Conservation (phyloP, 2,113 vertebrate species). For the Rhynchopsitta pachyrhyncha region DNA sequence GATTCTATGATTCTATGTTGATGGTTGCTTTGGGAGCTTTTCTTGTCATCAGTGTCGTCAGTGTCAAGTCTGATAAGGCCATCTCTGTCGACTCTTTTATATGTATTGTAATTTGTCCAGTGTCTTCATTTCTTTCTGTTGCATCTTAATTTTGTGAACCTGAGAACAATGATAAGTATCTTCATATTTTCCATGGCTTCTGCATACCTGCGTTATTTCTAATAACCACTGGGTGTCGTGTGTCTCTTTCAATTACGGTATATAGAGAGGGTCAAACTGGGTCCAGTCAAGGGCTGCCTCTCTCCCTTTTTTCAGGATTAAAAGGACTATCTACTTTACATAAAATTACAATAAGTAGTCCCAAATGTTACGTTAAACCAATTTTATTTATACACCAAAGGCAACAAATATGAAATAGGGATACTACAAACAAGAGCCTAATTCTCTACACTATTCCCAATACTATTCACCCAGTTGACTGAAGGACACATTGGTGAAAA, state of each 20-base stretch:
- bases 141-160: neutral
- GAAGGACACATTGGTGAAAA: neutral
- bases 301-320: neutral
- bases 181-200: neutral
- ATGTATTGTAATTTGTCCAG: neutral
- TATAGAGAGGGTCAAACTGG: neutral
- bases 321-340: neutral
- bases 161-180: neutral
- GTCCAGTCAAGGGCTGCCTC: neutral
- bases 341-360: neutral
- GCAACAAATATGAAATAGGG: neutral
- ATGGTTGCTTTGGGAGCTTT: neutral
- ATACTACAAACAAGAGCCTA: neutral
- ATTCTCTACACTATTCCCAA: neutral
- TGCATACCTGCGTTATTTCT: neutral
- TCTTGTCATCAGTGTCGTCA: rapidly evolving
- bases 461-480: neutral
- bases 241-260: neutral
- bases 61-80: neutral
- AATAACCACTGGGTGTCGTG: constrained; percentile 54
- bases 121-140: neutral
- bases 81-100: neutral
- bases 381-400: neutral
- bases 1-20: neutral
- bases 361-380: neutral